Base-by-base conservation (phyloP, 2,888 invertebrate species). In the Exephanes ischioxanthus region DNA sequence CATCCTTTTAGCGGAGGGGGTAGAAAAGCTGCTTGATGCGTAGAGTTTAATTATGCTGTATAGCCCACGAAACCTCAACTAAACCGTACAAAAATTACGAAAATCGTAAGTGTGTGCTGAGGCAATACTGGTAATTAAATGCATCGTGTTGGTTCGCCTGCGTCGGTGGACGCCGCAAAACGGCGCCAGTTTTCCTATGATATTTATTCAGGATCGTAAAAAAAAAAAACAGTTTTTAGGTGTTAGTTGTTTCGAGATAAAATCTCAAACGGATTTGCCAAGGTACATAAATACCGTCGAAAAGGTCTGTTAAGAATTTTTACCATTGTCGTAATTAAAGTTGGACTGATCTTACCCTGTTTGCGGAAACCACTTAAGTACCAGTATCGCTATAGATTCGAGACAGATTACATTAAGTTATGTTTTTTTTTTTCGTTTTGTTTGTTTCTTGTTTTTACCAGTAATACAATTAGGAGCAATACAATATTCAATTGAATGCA, bases 401-500 rank as follows among this genome's bases (percentile, higher is more conserved):
- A 89, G 87, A 87, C 86, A 88, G 86, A 88, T 89, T 89, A 88
- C 86, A 89, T 89, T 89, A 91, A 90, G 89, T 88, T 86, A 90
- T 88, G 63, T 63, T 30, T 30, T 63, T 22, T 22, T 55, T 30
- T 14, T 30, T 61, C 22, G 14, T 61, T 61, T 61, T 61, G 30
- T 55, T 61, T 33, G 48, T 71, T 79, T 71, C 11, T 58, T 58
- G 14, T 73, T 63, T 63, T 79, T 22, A 73, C 73, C 88, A 87
- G 87, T 90, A 89, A 87, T 91, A 90, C 88, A 90, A 71, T 75
- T 90, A 90, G 91, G 92, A 93, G 92, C 91, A 91, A 90, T 91
- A 90, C 88, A 90, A 91, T 93, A 90, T 90, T 92, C 90, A 92
- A 91, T 92, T 88, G 91, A 87, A 92, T 92, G 91, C 90, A 90